Evolutionary conservation across 2,888 invertebrate species (phyloP).

Genomic region (Exocentrus adspersus): DNA sequence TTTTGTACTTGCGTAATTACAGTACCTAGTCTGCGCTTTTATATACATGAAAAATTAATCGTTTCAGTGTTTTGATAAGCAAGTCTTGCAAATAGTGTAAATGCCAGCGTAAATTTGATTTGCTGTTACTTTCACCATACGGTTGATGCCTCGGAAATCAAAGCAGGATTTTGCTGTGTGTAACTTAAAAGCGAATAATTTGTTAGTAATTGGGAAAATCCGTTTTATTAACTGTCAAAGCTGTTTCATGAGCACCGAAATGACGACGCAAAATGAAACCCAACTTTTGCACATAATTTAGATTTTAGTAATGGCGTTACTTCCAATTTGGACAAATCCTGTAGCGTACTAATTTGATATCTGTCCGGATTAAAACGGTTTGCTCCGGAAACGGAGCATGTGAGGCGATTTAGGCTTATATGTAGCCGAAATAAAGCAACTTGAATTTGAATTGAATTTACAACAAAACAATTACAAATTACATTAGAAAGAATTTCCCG

Average conservation of each 20-base stretch:
- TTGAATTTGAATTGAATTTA: too few species aligned
- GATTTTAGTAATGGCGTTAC: constrained; percentile 10
- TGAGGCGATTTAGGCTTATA: constrained; percentile 4
- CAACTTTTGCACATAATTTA: constrained; percentile 19
- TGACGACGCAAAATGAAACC: constrained; percentile 12
- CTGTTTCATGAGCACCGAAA: constrained; percentile 11
- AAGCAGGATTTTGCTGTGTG: neutral
- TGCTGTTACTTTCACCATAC: too few species aligned
- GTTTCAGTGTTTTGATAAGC: too few species aligned
- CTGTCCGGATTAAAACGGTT: constrained; percentile 10
- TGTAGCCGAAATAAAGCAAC: too few species aligned
- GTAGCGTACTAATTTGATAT: constrained; percentile 11
- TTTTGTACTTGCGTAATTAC: too few species aligned
- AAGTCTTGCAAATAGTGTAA: too few species aligned
- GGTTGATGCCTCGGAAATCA: too few species aligned
- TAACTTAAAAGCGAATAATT: constrained; percentile 22
- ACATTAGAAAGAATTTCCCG: too few species aligned
- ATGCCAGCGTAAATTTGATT: too few species aligned
- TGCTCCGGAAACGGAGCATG: constrained; percentile 1
- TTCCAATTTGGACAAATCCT: constrained; percentile 18
- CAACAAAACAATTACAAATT: too few species aligned
- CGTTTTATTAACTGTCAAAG: constrained; percentile 25
- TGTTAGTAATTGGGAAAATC: constrained; percentile 25
- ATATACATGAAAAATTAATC: too few species aligned
- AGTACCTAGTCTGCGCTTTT: too few species aligned